Base-by-base conservation (phyloP, 35 echinoderm and acorn worm genomes). In the Lytechinus variegatus region DNA sequence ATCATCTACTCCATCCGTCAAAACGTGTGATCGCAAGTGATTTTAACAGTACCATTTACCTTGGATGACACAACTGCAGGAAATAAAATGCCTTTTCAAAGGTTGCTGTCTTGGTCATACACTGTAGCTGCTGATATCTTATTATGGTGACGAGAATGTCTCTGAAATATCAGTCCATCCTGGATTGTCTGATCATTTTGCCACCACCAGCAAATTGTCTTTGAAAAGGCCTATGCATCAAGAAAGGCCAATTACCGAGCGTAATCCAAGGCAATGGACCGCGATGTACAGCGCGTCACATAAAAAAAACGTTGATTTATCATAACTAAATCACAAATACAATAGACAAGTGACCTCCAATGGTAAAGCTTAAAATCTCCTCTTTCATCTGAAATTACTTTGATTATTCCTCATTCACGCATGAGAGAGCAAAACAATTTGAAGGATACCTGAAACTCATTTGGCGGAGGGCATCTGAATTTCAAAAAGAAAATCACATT, bases 11-110 rank as follows among this genome's bases (percentile, higher is more conserved):
- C 13, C 89, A 94, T 4, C 86, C 94, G 12, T 96, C 88, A 4
- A 94, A 95, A 55, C 57, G 95, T 27, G 54, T 97, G 86, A 28
- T 97, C n/a, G 86, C 92, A 12, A 88, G 95, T n/a, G 95, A 93
- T 56, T 94, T 96, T 54, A 95, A 95, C 52, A 86, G n/a, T n/a
- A n/a, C n/a, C n/a, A n/a, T n/a, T 52, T 27, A 53, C 19, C 4
- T 21, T 86, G n/a, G 89, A 96, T 92, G 57, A 92, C 56, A 14
- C 7, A 14, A 54, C 79, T 87, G 92, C 21, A 24, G 27, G 24
- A 55, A 86, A 94, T 54, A 55, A 53, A 52, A 54, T 92, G 33
- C 28, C 51, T 11, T 96, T 96, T 60, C 66, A 44, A 3, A 14
- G 33, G 12, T n/a, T 96, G 27, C 56, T 96, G 9, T 66, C 55